These are phyloP conservation scores for Gambusia holbrooki DNA, from an alignment of 2,113 vertebrate species.

Conservation along the genomic window DNA sequence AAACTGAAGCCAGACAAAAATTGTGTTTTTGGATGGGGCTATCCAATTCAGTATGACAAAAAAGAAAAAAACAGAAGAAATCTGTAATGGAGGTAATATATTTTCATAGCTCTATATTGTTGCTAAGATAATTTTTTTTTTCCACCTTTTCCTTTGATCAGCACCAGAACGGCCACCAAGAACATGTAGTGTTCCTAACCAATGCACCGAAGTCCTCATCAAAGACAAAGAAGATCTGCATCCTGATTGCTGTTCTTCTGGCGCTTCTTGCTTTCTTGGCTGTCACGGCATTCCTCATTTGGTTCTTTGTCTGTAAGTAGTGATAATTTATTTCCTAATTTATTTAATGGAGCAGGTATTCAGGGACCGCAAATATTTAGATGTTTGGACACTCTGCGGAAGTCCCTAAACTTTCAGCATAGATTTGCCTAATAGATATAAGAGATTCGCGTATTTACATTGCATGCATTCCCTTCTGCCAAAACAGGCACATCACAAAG, in stretches of 20 bases:
- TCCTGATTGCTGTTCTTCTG: conserved; percentile 65
- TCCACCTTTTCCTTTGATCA: conserved; percentile 22
- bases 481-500: conserved; percentile 36
- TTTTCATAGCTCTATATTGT: not conserved
- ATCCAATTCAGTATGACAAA: no score
- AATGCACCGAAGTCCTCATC: conserved; percentile 57
- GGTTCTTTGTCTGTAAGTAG: conserved; percentile 77
- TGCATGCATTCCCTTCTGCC: conserved; percentile 14
- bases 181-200: conserved; percentile 69
- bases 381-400: conserved; percentile 6
- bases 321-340: not conserved
- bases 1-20: no score
- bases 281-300: conserved; percentile 74
- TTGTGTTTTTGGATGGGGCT: no score
- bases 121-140: conserved; percentile 1
- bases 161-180: conserved; percentile 54
- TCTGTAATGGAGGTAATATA: rapidly evolving
- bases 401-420: conserved; percentile 8
- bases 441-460: conserved; percentile 33
- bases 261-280: conserved; percentile 61
- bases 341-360: not conserved
- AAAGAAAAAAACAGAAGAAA: not conserved
- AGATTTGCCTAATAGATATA: conserved; percentile 17
- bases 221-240: conserved; percentile 42
- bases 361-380: not conserved